These are phyloP conservation scores for Drosophila mercatorum DNA, from an alignment of 2,888 invertebrate genomes.

Conservation along the genomic window DNA sequence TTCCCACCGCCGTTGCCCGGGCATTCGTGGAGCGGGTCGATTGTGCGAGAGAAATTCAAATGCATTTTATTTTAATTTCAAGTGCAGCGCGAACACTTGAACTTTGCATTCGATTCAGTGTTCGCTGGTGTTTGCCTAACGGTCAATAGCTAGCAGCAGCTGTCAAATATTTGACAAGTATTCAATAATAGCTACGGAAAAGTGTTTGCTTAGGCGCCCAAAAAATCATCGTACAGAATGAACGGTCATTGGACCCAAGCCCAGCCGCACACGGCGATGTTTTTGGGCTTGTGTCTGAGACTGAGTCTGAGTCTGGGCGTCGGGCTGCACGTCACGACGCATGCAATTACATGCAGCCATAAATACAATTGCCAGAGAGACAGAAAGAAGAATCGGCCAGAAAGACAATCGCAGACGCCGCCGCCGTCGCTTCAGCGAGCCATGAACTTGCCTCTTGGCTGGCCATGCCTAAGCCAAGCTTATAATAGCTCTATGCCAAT, in stretches of 20 bases:
- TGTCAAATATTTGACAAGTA: constrained; percentile 70
- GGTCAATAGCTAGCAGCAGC: constrained; percentile 45
- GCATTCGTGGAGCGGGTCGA: constrained; percentile 12
- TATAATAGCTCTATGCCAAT: constrained; percentile 53
- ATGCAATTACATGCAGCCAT: constrained; percentile 74
- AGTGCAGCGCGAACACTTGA: constrained; percentile 56
- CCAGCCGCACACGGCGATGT: constrained; percentile 48
- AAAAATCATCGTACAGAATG: constrained; percentile 17
- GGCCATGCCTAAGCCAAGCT: constrained; percentile 51
- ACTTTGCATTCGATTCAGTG: constrained; percentile 25
- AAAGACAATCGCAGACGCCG: constrained; percentile 50
- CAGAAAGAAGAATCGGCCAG: constrained; percentile 56
- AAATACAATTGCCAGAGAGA: constrained; percentile 70
- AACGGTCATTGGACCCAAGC: constrained; percentile 43
- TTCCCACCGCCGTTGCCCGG: constrained; percentile 55
- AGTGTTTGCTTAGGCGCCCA: constrained; percentile 68
- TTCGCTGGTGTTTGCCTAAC: constrained; percentile 56
- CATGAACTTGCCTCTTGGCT: constrained; percentile 77
- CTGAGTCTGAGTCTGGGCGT: constrained; percentile 11
- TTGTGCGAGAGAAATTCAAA: constrained; percentile 33
- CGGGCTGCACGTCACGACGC: constrained; percentile 61
- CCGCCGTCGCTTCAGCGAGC: constrained; percentile 59
- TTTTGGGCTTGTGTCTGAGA: not conserved
- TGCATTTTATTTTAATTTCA: constrained; percentile 76
- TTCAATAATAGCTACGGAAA: constrained; percentile 53